phyloP scores from a whole-genome alignment of 1,140 invertebrate genomes.

The Melanaphis sacchari region DNA sequence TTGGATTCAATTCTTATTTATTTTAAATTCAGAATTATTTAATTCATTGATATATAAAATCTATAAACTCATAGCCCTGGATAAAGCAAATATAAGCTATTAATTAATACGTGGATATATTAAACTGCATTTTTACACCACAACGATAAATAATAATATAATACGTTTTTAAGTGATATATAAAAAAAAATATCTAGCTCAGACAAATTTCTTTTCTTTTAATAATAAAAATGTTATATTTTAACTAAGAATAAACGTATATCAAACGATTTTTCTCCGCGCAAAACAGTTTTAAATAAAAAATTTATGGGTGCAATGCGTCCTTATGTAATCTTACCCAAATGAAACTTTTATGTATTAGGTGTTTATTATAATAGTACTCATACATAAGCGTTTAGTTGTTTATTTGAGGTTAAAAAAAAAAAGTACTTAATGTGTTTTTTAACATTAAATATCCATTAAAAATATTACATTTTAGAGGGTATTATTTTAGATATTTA shows the following conservation, averaged over 20 bases:
- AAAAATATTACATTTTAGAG: neutral
- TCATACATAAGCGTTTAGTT: neutral
- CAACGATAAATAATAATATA: neutral
- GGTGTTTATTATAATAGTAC: neutral
- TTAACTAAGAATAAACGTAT: neutral
- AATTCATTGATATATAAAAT: neutral
- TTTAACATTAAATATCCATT: neutral
- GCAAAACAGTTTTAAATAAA: neutral
- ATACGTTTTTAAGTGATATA: neutral
- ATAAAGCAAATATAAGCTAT: neutral
- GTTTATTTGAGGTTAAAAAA: neutral
- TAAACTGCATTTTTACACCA: neutral
- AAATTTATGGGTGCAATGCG: too few species aligned
- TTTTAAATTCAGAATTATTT: neutral
- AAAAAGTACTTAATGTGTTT: neutral
- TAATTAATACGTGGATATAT: too few species aligned
- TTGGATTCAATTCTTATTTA: neutral
- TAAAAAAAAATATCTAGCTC: neutral
- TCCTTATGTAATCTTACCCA: too few species aligned
- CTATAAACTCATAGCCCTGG: neutral
- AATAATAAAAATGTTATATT: neutral
- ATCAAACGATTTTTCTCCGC: neutral
- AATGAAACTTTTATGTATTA: neutral
- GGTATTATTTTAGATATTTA: neutral
- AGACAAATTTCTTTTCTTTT: neutral